These are phyloP conservation scores for Chloroceryle aenea DNA, from an alignment of 2,113 vertebrate genomes.

Conservation along the genomic window DNA sequence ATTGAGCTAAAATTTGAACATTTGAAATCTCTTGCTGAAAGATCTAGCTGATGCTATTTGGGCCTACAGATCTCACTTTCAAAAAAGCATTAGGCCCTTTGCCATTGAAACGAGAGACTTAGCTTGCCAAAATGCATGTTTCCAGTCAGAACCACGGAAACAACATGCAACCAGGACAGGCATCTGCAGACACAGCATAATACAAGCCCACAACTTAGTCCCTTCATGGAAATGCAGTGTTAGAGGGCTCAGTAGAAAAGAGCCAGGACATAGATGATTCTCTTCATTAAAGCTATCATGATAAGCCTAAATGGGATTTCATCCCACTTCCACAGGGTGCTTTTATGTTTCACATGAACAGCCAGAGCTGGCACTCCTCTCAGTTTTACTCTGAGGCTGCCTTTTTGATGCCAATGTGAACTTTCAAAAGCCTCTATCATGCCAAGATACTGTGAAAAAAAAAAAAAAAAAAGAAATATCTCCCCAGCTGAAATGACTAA, in stretches of 20 bases:
- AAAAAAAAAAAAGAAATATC: neutral
- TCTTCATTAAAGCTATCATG: neutral
- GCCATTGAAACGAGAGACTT: neutral
- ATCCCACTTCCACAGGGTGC: neutral
- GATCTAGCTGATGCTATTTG: neutral
- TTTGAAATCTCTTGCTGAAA: neutral
- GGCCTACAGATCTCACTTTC: neutral
- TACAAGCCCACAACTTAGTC: neutral
- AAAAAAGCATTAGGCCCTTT: neutral
- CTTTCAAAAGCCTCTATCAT: neutral
- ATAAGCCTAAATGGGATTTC: conserved; percentile 22
- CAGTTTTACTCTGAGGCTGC: neutral
- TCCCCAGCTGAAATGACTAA: neutral
- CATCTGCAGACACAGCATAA: neutral
- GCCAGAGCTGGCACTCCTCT: neutral
- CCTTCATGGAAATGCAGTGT: neutral
- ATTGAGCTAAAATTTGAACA: neutral
- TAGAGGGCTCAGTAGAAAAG: neutral
- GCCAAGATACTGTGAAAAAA: neutral
- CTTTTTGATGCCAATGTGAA: neutral
- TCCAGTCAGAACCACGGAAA: neutral
- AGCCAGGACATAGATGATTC: neutral
- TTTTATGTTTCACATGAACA: neutral
- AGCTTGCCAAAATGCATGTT: neutral
- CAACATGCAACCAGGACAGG: neutral